phyloP scores from a whole-genome alignment of 2,888 invertebrate species.

The Drosophila mettleri region DNA sequence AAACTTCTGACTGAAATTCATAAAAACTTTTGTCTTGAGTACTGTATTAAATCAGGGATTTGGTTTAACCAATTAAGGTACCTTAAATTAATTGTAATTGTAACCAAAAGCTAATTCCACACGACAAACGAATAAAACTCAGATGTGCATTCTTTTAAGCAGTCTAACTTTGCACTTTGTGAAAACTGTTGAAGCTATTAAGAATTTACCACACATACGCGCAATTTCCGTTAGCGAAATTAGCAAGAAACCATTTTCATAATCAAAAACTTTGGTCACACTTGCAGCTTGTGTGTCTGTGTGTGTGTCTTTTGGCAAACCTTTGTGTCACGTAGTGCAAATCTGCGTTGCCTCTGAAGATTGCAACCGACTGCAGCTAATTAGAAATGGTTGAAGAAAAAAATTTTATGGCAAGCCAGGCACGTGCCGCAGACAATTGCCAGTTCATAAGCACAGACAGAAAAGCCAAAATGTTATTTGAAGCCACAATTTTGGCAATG shows the following conservation, averaged over 20 bases:
- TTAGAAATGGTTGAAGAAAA: conserved; percentile 59
- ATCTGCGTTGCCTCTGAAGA: conserved; percentile 58
- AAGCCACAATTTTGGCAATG: conserved; percentile 10
- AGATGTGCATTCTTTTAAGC: conserved; percentile 9
- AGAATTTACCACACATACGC: conserved; percentile 24
- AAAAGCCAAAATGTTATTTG: conserved; percentile 24
- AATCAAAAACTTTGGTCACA: conserved; percentile 43
- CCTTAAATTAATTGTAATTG: neutral
- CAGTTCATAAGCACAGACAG: conserved; percentile 45
- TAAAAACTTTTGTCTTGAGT: neutral
- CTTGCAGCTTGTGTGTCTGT: conserved; percentile 1
- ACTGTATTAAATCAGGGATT: conserved; percentile 3
- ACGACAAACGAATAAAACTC: neutral
- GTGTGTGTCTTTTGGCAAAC: conserved; percentile 38
- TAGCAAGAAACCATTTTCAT: conserved; percentile 37
- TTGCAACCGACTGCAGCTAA: conserved; percentile 70
- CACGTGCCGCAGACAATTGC: conserved; percentile 59
- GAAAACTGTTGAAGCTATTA: conserved; percentile 20
- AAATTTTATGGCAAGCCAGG: conserved; percentile 64
- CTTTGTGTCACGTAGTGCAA: conserved; percentile 58
- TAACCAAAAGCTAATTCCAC: conserved; percentile 6
- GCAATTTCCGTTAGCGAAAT: conserved; percentile 44
- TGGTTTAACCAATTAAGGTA: neutral
- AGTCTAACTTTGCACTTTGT: conserved; percentile 12
- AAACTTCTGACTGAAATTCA: neutral